A percentile compares a stretch with the other conserved stretches of the same genome.
Conservation (phyloP, 2,797 vertebrate genomes). For the Graptemys geographica region DNA sequence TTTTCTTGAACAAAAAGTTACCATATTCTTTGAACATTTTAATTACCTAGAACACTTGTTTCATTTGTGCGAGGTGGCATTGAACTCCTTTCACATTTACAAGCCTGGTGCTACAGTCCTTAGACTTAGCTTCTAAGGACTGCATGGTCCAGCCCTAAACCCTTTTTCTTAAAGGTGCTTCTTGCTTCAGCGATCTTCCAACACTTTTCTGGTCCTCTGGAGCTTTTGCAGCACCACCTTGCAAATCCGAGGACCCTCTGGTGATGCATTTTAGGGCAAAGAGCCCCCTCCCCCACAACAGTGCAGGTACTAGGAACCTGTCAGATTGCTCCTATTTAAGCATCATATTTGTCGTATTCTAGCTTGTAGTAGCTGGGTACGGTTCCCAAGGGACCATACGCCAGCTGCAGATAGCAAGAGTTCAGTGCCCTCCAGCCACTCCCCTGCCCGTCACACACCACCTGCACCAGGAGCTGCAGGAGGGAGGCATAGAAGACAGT, state of each 20-base stretch:
- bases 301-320: slow-evolving; percentile 5
- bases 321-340: slow-evolving; percentile 28
- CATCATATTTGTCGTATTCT: not conserved
- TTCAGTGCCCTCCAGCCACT: accelerated
- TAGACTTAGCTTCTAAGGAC: not conserved
- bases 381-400: too few relatives aligned
- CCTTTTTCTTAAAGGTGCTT: slow-evolving; percentile 4
- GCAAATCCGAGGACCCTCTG: not conserved
- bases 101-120: slow-evolving; percentile 1
- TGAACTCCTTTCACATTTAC: not conserved
- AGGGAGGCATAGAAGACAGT: accelerated
- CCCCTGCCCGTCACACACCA: not conserved
- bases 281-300: not conserved
- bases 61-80: not conserved
- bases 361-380: accelerated
- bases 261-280: not conserved
- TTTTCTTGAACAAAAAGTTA: not conserved
- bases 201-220: not conserved
- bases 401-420: not conserved
- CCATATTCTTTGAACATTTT: not conserved
- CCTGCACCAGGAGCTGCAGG: not conserved
- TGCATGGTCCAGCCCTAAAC: not conserved
- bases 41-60: not conserved
- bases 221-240: slow-evolving; percentile 23
- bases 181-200: slow-evolving; percentile 27